Evolutionary conservation across 2,888 invertebrate genomes (phyloP), one percentile per base, ranked within the genome.

Genomic region (Drosophila paramelanica): DNA sequence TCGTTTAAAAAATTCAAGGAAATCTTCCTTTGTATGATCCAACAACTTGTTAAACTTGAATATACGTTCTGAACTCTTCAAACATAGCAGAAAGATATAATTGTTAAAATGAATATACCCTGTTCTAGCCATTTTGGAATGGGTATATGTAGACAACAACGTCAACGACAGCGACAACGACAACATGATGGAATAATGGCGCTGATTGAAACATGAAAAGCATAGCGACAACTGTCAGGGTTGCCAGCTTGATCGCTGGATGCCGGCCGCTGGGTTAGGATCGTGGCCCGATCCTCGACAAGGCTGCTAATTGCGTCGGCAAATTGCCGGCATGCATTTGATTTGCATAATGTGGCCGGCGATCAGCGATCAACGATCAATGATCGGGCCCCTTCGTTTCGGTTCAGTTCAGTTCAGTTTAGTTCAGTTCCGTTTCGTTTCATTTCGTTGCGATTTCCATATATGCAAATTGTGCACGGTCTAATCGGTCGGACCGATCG

Each of bases 161-260:
- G 38, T 55, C 53, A 47, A 53, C 43, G 27, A 39, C 47, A 39
- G 27, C n/a, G 8, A 39, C 75, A 65, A 49, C 67, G 69, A 73
- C 81, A 65, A 81, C 88, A 67, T 81, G 81, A 88, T 81, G 75
- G 85, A 81, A 79, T 85, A 88, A 88, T 88, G 88, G 72, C 69
- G 66, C 82, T 87, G 83, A 83, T 89, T 84, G 83, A 83, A 86
- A 77, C 87, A 86, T 68, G 87, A 62, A 79, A 71, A 64, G 58
- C 61, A 62, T 36, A 14, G 67, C 67, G 73, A 77, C 79, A 82
- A 59, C 61, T 55, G 78, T 58, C 78, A 47, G 31, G 49, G 36
- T 47, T 33, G 43, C 39, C 25, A 1, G 39, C 20, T 13, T 46
- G 45, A 5, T 20, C 25, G 20, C 6, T 13, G 5, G 20, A 4